Base-by-base conservation (phyloP, 2,113 vertebrate species). In the Atlantisia rogersi region DNA sequence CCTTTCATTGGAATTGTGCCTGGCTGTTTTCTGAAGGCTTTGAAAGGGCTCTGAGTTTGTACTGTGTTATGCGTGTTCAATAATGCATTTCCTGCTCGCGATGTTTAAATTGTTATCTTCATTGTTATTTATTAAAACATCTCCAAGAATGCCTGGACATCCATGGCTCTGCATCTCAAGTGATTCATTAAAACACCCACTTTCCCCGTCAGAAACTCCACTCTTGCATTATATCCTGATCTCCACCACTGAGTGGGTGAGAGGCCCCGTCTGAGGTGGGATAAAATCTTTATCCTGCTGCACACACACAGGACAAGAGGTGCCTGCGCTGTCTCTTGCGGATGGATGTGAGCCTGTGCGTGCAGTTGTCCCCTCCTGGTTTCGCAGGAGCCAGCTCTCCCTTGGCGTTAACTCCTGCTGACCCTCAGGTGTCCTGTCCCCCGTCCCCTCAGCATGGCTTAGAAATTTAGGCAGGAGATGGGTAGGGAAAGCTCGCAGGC, bases 61-160 rank as follows among this genome's bases (percentile, higher is more conserved):
- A 31, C 81, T 56, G 55, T 53, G 91, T 82, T 96, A 80, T 85
- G 92, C 92, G 67, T 92, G 87, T 91, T 95, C 91, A 96, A 92
- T 96, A 95, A 96, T 96, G 91, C 92, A 96, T 97, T 95, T 94
- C 78, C 90, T 96, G 63, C 92, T 90, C 84, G 26, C 87, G 52
- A 9, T 82, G 90, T 94, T 97, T 93, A 94, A 96, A 94, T 90
- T 64, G 84, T 95, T 96, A 94, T 96, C 94, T 95, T 97, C 95
- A 87, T 80, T 96, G 94, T 95, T 96, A 95, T 96, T 97, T 97
- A 96, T 97, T 97, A 96, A 96, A 95, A 97, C 93, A 94, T 95
- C 84, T 91, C 53, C 55, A 73, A 87, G 92, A 94, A 85, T 80
- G 71, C 90, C 87, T 95, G 94, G 91, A 94, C 93, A 67, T 88